These are phyloP conservation scores for Boulengeromyrus knoepffleri DNA, from an alignment of 2,113 vertebrate genomes.

Conservation along the genomic window DNA sequence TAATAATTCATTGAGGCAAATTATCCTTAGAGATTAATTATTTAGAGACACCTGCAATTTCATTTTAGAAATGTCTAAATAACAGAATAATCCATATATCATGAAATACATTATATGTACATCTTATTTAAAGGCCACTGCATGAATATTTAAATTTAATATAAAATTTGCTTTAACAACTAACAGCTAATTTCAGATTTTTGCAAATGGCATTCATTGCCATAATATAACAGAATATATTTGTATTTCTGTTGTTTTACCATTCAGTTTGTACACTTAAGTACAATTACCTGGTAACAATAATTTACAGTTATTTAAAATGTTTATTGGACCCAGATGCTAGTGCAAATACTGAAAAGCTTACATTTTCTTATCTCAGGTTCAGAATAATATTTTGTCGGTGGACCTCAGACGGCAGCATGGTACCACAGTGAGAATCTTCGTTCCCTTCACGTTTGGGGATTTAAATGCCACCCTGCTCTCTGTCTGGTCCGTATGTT, in stretches of 20 bases:
- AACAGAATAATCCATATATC: background rate
- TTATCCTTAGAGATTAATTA: background rate
- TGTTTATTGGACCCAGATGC: background rate
- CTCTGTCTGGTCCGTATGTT: background rate
- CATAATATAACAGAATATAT: background rate
- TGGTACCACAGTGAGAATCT: background rate
- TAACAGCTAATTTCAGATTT: background rate
- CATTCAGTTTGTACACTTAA: background rate
- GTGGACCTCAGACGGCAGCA: background rate
- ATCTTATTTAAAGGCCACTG: background rate
- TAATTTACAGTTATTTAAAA: background rate
- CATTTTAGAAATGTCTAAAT: conserved; percentile 3
- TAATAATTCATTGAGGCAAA: conserved; percentile 2
- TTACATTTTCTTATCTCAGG: background rate
- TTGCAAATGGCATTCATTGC: background rate
- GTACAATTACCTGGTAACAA: background rate
- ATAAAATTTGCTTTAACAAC: background rate
- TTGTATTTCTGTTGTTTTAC: background rate
- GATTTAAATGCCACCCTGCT: background rate
- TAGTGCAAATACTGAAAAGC: background rate
- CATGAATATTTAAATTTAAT: background rate
- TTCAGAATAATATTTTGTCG: background rate
- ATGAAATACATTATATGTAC: background rate
- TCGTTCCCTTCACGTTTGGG: background rate
- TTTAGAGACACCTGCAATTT: background rate